phyloP scores from a whole-genome alignment of 2,888 invertebrate genomes.

The Trissoscelio sp. region DNA sequence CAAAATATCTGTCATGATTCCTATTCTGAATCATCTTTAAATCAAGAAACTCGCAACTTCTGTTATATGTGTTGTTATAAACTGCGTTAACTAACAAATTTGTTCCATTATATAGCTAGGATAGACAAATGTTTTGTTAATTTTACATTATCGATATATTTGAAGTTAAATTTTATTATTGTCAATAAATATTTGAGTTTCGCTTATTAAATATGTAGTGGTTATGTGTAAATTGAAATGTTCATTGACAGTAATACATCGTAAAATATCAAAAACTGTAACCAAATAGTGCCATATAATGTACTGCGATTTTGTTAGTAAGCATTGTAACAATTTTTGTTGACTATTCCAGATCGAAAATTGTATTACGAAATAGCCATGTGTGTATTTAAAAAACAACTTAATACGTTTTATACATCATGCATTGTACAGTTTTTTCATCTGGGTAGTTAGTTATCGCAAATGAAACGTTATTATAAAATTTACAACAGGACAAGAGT shows the following conservation, averaged over 20 bases:
- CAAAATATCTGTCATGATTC: neutral
- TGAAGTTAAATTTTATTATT: neutral
- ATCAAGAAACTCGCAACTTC: neutral
- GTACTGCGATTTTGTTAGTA: conserved; percentile 13
- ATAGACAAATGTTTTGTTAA: neutral
- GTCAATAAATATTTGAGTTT: conserved; percentile 9
- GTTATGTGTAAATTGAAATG: no score
- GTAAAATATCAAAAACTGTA: conserved; percentile 38
- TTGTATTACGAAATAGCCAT: neutral
- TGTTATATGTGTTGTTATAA: neutral
- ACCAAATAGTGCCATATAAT: conserved; percentile 60
- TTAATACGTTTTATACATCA: no score
- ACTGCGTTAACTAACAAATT: neutral
- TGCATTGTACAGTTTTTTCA: no score
- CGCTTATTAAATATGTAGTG: no score
- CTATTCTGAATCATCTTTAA: neutral
- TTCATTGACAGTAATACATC: conserved; percentile 13
- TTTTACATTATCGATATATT: neutral
- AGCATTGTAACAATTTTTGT: conserved; percentile 10
- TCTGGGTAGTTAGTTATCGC: no score
- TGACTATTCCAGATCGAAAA: neutral
- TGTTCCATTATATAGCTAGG: neutral
- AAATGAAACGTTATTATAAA: no score
- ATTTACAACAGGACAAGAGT: neutral
- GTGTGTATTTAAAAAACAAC: neutral